Conservation (phyloP, 2,113 vertebrate species). For the Taxidea taxus region DNA sequence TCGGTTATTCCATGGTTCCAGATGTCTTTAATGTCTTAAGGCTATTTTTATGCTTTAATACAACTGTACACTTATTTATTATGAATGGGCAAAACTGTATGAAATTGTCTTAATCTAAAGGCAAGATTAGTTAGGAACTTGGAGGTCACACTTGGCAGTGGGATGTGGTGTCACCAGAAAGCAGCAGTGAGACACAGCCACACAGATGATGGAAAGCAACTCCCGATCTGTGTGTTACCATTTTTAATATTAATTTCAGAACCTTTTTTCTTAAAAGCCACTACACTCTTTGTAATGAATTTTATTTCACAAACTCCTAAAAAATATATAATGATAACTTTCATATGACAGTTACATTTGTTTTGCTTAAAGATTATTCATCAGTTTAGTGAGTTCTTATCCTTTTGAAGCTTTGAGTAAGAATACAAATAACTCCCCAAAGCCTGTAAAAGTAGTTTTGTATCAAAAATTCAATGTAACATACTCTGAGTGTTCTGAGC, state of each 20-base stretch:
- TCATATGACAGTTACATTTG: not conserved
- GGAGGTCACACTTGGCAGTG: accelerated
- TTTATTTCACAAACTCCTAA: not conserved
- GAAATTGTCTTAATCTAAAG: not conserved
- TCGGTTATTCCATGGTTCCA: not conserved
- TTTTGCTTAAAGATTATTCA: not conserved
- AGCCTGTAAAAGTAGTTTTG: not conserved
- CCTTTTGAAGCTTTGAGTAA: not conserved
- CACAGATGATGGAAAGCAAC: not conserved
- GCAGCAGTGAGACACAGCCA: not conserved
- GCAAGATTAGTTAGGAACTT: not conserved
- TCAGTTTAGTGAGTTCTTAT: not conserved
- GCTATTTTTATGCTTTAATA: not conserved
- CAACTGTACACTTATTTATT: not conserved
- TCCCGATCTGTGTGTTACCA: not conserved
- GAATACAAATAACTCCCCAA: not conserved
- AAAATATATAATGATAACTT: not conserved
- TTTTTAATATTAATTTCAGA: not conserved
- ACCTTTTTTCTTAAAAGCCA: not conserved
- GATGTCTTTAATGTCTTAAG: not conserved
- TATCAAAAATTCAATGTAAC: not conserved
- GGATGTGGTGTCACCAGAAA: not conserved
- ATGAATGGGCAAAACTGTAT: not conserved
- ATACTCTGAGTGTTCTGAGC: not conserved
- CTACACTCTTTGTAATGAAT: not conserved